Conservation (phyloP, 2,888 invertebrate genomes). For the Spodoptera picta region DNA sequence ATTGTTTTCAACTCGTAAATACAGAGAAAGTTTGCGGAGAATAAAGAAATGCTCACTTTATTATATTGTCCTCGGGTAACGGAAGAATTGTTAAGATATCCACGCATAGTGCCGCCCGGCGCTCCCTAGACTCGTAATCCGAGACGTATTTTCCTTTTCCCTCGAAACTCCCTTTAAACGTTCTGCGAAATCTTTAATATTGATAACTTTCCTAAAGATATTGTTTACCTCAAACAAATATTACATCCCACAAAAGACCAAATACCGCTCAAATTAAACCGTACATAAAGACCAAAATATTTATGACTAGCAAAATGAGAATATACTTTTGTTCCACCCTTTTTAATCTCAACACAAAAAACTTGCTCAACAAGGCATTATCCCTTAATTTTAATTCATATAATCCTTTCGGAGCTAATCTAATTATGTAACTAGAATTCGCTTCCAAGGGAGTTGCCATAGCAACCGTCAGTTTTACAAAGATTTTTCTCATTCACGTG, state of each 20-base stretch:
- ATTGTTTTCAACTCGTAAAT: conserved; percentile 38
- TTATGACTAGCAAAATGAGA: conserved; percentile 26
- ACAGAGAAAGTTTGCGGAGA: conserved; percentile 25
- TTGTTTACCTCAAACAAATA: conserved; percentile 5
- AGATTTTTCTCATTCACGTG: conserved; percentile 57
- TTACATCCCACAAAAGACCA: conserved; percentile 9
- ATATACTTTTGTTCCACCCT: conserved; percentile 24
- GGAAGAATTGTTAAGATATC: conserved; percentile 7
- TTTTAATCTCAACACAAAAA: conserved; percentile 46
- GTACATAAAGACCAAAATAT: conserved; percentile 20
- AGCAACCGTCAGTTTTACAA: conserved; percentile 60
- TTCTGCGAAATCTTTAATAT: too few relatives aligned
- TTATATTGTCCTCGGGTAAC: conserved; percentile 19
- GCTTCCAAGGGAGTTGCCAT: conserved; percentile 68
- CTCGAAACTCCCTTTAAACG: background rate
- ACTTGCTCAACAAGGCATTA: conserved; percentile 49
- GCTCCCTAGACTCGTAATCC: conserved; percentile 4
- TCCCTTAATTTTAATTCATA: conserved; percentile 60
- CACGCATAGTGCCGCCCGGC: conserved; percentile 6
- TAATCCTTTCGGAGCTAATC: conserved; percentile 60
- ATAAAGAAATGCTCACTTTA: conserved; percentile 25
- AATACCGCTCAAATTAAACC: conserved; percentile 19
- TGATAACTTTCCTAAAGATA: too few relatives aligned
- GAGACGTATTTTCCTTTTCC: conserved; percentile 1
- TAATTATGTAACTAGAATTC: conserved; percentile 60